Conservation (phyloP, 2,113 vertebrate species). For the Dasyornis broadbenti region DNA sequence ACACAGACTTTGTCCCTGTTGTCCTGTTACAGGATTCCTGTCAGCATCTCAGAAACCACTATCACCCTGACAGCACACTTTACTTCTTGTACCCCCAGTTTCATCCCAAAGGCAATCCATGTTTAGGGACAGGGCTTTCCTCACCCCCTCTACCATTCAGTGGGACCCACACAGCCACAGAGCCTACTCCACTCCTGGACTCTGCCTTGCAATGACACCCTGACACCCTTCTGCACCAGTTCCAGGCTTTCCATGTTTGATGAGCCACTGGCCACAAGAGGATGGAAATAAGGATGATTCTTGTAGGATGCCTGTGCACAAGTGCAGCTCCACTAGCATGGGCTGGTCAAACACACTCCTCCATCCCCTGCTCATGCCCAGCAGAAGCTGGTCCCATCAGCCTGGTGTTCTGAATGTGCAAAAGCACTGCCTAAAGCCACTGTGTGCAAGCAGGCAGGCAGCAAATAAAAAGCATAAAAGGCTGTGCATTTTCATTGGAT, state of each 20-base stretch:
- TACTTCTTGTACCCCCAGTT: not conserved
- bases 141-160: not conserved
- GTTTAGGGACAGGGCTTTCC: not conserved
- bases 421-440: not conserved
- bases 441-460: accelerated
- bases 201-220: not conserved
- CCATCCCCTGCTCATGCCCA: not conserved
- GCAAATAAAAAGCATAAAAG: not conserved
- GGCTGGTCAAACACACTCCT: not conserved
- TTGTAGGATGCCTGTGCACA: accelerated
- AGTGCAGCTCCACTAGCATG: not conserved
- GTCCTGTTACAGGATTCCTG: not conserved
- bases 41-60: not conserved
- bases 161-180: not conserved
- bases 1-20: not conserved
- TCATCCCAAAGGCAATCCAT: not conserved
- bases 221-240: not conserved
- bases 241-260: not conserved
- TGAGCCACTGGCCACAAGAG: not conserved
- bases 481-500: not conserved
- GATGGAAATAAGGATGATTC: not conserved
- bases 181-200: not conserved
- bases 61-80: not conserved
- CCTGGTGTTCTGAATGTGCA: not conserved
- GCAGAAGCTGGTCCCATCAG: not conserved